Percentiles rank a stretch among this genome's conserved stretches.
phyloP scores from a whole-genome alignment of 2,113 vertebrate species.

The Ondatra zibethicus region DNA sequence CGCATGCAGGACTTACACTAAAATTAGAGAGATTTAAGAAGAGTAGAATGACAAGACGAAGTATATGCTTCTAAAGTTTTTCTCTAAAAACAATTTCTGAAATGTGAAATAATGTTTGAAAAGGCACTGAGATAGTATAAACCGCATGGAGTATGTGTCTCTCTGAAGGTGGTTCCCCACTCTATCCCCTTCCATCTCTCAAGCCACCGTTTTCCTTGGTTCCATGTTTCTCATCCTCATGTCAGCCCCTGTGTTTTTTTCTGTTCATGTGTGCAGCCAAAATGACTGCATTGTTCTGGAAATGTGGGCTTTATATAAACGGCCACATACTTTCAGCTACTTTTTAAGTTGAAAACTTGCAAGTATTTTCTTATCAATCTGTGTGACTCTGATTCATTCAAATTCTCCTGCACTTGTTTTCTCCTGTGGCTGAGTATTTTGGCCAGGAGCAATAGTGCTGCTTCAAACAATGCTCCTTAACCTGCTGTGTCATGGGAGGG shows the following conservation, averaged over 20 bases:
- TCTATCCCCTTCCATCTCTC: not conserved
- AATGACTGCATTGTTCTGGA: not conserved
- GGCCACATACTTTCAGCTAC: not conserved
- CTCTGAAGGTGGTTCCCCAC: not conserved
- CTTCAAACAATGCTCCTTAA: not conserved
- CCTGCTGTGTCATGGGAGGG: not conserved
- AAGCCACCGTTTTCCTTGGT: not conserved
- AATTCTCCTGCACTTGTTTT: not conserved
- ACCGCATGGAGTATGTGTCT: not conserved
- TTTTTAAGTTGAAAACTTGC: not conserved
- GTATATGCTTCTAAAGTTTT: not conserved
- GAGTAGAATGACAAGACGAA: slow-evolving; percentile 7
- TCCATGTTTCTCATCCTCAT: not conserved
- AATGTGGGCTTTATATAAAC: not conserved
- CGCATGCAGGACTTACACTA: not conserved
- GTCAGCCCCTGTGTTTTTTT: not conserved
- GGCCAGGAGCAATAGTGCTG: not conserved
- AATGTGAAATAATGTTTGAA: not conserved
- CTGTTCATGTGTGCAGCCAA: not conserved
- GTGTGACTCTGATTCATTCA: not conserved
- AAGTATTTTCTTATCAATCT: not conserved
- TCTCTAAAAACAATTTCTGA: not conserved
- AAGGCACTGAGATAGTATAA: not conserved
- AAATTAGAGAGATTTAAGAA: slow-evolving; percentile 21
- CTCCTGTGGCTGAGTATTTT: not conserved